Evolutionary conservation across 2,888 invertebrate species (phyloP).

Genomic region (Panorpa germanica): DNA sequence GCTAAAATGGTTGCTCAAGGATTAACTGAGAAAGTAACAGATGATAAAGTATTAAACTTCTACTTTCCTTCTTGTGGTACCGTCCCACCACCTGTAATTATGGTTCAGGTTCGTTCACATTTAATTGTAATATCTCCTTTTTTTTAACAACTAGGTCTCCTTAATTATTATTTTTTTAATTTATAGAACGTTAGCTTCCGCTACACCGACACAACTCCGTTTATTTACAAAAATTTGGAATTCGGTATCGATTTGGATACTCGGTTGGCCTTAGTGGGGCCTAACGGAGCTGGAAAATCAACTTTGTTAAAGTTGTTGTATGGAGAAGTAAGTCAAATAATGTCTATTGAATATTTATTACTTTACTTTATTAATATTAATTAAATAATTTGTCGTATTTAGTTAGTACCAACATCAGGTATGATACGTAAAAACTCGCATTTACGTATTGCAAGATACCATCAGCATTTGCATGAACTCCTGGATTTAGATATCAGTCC

Average conservation of each 20-base stretch:
- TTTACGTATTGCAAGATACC: slow-evolving; percentile 91
- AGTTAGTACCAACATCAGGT: slow-evolving; percentile 84
- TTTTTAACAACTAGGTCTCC: slow-evolving; percentile 3
- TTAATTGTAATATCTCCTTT: background rate
- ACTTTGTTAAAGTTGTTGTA: slow-evolving; percentile 90
- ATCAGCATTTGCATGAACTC: slow-evolving; percentile 95
- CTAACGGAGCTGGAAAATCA: slow-evolving; percentile 98
- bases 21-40: slow-evolving; percentile 82
- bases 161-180: slow-evolving; percentile 11
- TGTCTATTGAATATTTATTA: slow-evolving; percentile 6
- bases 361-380: background rate
- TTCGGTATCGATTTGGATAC: slow-evolving; percentile 99
- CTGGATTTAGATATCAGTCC: slow-evolving; percentile 89
- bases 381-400: slow-evolving; percentile 14
- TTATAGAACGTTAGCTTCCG: slow-evolving; percentile 82
- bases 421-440: slow-evolving; percentile 98
- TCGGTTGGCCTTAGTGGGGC: slow-evolving; percentile 82
- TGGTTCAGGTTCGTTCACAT: slow-evolving; percentile 59
- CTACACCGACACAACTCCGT: slow-evolving; percentile 70
- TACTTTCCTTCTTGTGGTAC: slow-evolving; percentile 92
- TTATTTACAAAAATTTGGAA: slow-evolving; percentile 93
- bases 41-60: slow-evolving; percentile 84
- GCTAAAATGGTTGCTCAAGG: slow-evolving; percentile 99
- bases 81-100: slow-evolving; percentile 97
- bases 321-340: slow-evolving; percentile 53